These are phyloP conservation scores for Choloepus didactylus DNA, from an alignment of 2,797 vertebrate genomes.

Conservation along the genomic window DNA sequence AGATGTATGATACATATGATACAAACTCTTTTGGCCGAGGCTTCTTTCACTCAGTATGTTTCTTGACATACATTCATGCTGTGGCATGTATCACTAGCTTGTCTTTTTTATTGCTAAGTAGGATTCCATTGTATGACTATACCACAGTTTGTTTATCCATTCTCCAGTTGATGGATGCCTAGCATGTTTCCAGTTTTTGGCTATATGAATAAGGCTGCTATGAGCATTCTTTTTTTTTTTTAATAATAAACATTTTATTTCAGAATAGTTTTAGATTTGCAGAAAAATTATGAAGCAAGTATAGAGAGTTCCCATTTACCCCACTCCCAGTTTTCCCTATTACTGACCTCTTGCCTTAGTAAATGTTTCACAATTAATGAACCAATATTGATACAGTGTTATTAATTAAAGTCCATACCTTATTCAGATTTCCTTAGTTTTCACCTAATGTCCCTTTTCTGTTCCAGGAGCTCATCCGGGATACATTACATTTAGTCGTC, in stretches of 20 bases:
- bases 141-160: background rate
- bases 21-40: background rate
- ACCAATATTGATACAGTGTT: background rate
- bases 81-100: background rate
- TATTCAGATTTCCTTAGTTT: background rate
- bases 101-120: background rate
- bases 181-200: background rate
- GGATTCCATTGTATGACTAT: background rate
- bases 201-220: background rate
- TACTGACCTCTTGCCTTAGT: background rate
- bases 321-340: background rate
- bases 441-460: background rate
- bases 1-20: background rate
- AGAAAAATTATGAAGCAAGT: background rate
- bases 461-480: background rate
- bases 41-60: background rate
- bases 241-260: slow-evolving; percentile 8
- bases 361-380: background rate
- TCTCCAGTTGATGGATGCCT: background rate
- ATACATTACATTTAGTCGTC: background rate
- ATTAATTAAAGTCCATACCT: too few relatives aligned
- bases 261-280: background rate
- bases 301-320: background rate
- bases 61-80: background rate
- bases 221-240: background rate